Percentiles rank a stretch among this genome's conserved stretches.
These are phyloP conservation scores for Stegostoma tigrinum DNA, from an alignment of 2,113 vertebrate species.

Conservation along the genomic window DNA sequence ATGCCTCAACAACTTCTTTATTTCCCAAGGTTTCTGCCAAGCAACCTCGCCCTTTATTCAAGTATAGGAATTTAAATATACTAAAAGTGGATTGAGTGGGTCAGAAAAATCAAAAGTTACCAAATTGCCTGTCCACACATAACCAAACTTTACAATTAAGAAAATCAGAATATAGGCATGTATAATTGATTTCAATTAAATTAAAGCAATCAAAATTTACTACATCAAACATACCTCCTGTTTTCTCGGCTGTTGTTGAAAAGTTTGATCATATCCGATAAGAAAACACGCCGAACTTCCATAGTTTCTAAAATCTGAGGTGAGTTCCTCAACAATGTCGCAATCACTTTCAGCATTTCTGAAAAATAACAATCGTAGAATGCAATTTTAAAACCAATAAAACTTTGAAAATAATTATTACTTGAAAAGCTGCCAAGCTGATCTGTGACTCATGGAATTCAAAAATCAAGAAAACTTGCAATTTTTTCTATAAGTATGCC, in stretches of 20 bases:
- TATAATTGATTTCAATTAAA: background rate
- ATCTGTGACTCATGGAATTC: background rate
- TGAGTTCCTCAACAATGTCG: conserved; percentile 77
- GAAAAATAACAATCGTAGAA: conserved; percentile 40
- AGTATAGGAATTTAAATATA: background rate
- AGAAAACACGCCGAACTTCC: conserved; percentile 84
- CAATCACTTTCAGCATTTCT: conserved; percentile 95
- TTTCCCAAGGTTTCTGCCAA: background rate
- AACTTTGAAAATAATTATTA: background rate
- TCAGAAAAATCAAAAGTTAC: background rate
- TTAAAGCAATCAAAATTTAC: background rate
- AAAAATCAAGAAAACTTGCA: background rate
- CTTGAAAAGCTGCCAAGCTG: background rate
- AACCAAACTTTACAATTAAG: background rate
- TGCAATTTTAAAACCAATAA: background rate
- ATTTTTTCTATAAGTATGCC: background rate
- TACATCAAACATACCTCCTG: conserved; percentile 68
- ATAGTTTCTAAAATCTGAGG: conserved; percentile 71
- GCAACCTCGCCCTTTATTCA: background rate
- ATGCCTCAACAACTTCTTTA: background rate
- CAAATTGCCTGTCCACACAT: background rate
- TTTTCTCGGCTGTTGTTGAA: conserved; percentile 98
- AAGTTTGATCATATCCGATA: conserved; percentile 98
- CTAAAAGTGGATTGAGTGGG: background rate
- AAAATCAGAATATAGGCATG: background rate